Base-by-base conservation (phyloP, 2,888 invertebrate species). In the Aleiodes alternator region DNA sequence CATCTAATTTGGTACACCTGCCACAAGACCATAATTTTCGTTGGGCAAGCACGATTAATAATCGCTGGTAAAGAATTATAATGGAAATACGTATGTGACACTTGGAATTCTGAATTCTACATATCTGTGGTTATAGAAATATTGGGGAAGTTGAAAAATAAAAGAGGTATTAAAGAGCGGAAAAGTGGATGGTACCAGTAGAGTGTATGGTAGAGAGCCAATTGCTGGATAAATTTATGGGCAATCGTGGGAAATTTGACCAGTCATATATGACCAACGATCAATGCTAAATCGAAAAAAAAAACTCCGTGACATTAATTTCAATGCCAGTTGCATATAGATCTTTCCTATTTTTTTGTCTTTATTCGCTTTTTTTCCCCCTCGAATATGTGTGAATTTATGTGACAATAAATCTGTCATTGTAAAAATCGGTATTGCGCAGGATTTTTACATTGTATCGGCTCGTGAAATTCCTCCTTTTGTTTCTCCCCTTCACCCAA, bases 1-100 rank as follows among this genome's bases (percentile, higher is more conserved):
- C 68, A 51, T 68, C 68, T 71, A 80, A 78, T 80, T 78, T 70
- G n/a, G 73, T 53, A 56, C 78, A 80, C 71, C 79, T 78, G 80
- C 72, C 43, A 31, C 76, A 53, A 51, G 71, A 75, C 69, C 43
- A 53, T 76, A 76, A 59, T 16, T 68, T 51, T 72, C 14, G 3
- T 0, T 6, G 12, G 12, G 9, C 7, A 38, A 16, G 4, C 12
- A 23, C 71, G 72, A 78, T 80, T 78, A 76, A 80, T 80, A 76
- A 68, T 75, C 76, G 56, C 73, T 77, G 11, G 11, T 3, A 43
- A 43, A 77, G 72, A 68, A 51, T 64, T 48, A 77, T 76, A 79
- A 76, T 43, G 69, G 74, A 72, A 77, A 76, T 55, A 64, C 56
- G 51, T 16, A 66, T 50, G 73, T 31, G 61, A 14, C 68, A 64